phyloP scores from a whole-genome alignment of 2,113 vertebrate genomes.

The Phodopus roborovskii region DNA sequence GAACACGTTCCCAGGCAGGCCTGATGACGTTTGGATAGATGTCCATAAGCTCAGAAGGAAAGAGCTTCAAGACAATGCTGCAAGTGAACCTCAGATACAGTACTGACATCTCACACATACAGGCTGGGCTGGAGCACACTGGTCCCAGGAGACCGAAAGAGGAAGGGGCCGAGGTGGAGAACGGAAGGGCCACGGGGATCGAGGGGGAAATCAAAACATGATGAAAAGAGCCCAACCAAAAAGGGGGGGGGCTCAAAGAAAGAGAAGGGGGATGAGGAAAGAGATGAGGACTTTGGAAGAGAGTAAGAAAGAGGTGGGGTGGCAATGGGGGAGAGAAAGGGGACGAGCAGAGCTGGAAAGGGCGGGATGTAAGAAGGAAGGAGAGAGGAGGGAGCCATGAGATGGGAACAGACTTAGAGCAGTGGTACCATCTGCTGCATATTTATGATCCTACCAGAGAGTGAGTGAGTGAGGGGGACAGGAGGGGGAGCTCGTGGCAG shows the following conservation, averaged over 20 bases:
- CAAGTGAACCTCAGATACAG: not conserved
- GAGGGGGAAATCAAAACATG: conserved; percentile 82
- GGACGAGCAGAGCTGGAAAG: not conserved
- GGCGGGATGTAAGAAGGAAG: not conserved
- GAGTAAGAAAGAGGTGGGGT: not conserved
- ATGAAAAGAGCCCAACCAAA: not conserved
- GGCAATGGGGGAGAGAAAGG: too few relatives aligned
- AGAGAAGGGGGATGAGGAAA: conserved; percentile 30
- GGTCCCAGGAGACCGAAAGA: conserved; percentile 72
- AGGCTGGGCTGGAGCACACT: conserved; percentile 53
- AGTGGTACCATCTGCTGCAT: conserved; percentile 85
- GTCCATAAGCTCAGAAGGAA: not conserved
- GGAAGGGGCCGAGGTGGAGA: conserved; percentile 83
- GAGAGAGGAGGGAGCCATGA: not conserved
- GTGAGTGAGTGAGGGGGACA: conserved; percentile 66
- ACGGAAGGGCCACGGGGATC: conserved; percentile 82
- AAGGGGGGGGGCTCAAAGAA: conserved; percentile 64
- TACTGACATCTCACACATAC: not conserved
- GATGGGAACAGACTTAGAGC: conserved; percentile 73
- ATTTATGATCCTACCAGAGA: conserved; percentile 87
- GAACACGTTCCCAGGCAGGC: not conserved
- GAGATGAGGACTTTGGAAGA: not conserved
- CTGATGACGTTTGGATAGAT: not conserved
- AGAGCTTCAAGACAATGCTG: not conserved
- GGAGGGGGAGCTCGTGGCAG: conserved; percentile 37